Percentiles rank a stretch among this genome's conserved stretches.
These are phyloP conservation scores for Euwallacea fornicatus DNA, from an alignment of 1,140 invertebrate genomes.

Conservation along the genomic window DNA sequence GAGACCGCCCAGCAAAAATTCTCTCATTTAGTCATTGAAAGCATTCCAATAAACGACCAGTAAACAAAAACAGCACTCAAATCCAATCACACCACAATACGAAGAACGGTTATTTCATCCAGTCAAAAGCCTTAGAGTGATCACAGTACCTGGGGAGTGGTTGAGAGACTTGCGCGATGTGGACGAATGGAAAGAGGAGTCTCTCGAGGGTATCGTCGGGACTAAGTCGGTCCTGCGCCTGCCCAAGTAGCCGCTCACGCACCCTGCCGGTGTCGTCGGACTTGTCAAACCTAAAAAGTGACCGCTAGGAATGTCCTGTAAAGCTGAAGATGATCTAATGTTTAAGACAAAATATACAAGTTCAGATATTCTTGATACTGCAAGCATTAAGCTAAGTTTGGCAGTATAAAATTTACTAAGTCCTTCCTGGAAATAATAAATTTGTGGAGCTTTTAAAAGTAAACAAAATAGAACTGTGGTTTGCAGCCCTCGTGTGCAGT, in stretches of 20 bases:
- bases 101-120: constrained; percentile 49
- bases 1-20: background rate
- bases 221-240: constrained; percentile 86
- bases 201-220: constrained; percentile 80
- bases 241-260: constrained; percentile 68
- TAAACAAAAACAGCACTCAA: background rate
- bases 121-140: constrained; percentile 24
- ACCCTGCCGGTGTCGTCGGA: constrained; percentile 56
- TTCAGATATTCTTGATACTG: too few species aligned
- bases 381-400: too few species aligned
- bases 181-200: constrained; percentile 59
- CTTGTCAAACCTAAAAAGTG: constrained; percentile 41
- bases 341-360: too few species aligned
- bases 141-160: constrained; percentile 62
- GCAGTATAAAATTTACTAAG: too few species aligned
- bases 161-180: constrained; percentile 62
- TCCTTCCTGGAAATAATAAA: background rate
- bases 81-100: background rate
- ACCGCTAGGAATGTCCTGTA: constrained; percentile 14
- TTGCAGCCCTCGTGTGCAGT: constrained; percentile 13
- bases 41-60: background rate
- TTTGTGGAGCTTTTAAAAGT: constrained; percentile 19
- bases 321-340: too few species aligned
- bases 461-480: constrained; percentile 5
- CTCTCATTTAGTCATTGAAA: background rate